Conservation (phyloP, 2,797 vertebrate genomes). For the Aldrovandia affinis region DNA sequence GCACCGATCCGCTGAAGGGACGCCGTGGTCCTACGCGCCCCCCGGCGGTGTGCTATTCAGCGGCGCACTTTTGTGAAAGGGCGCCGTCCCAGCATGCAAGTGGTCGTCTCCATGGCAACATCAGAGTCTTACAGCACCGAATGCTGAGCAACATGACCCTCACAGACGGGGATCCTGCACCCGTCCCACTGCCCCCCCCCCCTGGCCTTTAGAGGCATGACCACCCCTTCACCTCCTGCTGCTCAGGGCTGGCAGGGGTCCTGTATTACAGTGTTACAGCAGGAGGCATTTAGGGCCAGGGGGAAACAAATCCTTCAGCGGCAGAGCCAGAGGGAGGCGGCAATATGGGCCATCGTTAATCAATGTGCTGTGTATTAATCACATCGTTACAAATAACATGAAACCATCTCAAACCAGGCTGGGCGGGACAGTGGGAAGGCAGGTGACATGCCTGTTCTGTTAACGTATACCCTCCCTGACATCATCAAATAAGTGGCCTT, state of each 20-base stretch:
- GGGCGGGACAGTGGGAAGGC: not conserved
- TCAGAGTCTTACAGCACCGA: slow-evolving; percentile 29
- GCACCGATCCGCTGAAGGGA: not conserved
- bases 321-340: not conserved
- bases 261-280: slow-evolving; percentile 33
- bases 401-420: not conserved
- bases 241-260: slow-evolving; percentile 18
- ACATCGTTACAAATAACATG: not conserved
- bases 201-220: not conserved
- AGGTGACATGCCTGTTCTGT: not conserved
- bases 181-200: not conserved
- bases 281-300: slow-evolving; percentile 42
- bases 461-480: not conserved
- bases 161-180: not conserved
- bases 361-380: not conserved
- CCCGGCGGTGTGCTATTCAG: slow-evolving; percentile 38
- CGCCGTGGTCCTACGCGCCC: not conserved
- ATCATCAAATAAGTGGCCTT: not conserved
- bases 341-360: not conserved
- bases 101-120: slow-evolving; percentile 34
- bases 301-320: slow-evolving; percentile 18
- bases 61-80: slow-evolving; percentile 35
- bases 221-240: slow-evolving; percentile 17
- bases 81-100: slow-evolving; percentile 46
- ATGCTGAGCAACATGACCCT: not conserved